Base-by-base conservation (phyloP, 2,797 vertebrate species). In the Odontamblyopus lacepedii region DNA sequence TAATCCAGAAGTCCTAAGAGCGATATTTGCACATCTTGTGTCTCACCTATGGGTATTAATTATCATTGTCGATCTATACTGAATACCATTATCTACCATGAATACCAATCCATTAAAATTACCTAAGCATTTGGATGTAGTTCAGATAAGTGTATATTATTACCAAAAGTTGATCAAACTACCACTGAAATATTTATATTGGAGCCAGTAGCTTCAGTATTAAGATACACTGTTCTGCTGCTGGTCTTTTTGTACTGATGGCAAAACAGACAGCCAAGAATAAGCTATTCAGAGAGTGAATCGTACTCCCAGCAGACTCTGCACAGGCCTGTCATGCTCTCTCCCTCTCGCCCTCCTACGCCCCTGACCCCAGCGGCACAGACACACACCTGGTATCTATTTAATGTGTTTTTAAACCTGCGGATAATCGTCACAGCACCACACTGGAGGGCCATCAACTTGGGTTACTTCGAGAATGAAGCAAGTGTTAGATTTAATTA, bases 331-430 rank as follows among this genome's bases (percentile, higher is more conserved):
- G 85, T 87, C 85, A 82, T 77, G 67, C 76, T 75, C 69, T 68
- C 64, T 78, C 75, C 73, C 74, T 67, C 76, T 80, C 44, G 78
- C 70, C 74, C n/a, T 85, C 77, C 68, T 73, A 83, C n/a, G 44
- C 63, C 78, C 81, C 72, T 80, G 87, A 86, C 85, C 89, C 70
- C 69, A 44, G 79, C 76, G 68, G 79, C 77, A 80, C 78, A 82
- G 64, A 83, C 73, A 87, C 78, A 86, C 78, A 93, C 90, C 92
- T 93, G 92, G 90, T 79, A 88, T 89, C 85, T 84, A 91, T 94
- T 92, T 87, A 79, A 87, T 90, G 85, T 91, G 84, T 90, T 91
- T 90, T 90, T 86, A 85, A 86, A 83, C 82, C 67, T 67, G 66
- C 60, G 81, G 85, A 87, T 92, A 92, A 93, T 89, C 90, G 87